Conservation (phyloP, 2,797 vertebrate genomes). For the Myiothlypis coronata region DNA sequence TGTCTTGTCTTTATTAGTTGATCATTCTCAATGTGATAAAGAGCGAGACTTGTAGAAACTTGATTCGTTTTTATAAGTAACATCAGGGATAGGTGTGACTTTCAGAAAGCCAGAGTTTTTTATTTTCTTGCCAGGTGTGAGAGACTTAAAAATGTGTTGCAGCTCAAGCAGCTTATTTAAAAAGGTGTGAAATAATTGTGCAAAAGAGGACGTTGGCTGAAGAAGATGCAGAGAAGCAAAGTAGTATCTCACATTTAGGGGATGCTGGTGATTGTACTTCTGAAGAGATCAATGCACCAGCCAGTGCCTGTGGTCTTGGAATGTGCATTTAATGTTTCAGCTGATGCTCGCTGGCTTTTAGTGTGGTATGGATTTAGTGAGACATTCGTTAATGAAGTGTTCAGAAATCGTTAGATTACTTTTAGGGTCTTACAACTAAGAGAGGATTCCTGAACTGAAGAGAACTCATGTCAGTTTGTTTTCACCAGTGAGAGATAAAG, state of each 20-base stretch:
- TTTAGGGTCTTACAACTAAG: neutral
- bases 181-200: conserved; percentile 5
- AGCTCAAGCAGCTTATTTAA: neutral
- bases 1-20: conserved; percentile 25
- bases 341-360: neutral
- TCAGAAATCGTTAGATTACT: neutral
- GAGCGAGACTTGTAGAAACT: neutral
- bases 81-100: neutral
- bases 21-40: conserved; percentile 7
- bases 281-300: neutral
- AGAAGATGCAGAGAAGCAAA: neutral
- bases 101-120: neutral
- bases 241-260: neutral
- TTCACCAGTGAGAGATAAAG: neutral
- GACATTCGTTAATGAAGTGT: neutral
- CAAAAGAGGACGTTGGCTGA: neutral
- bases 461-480: neutral
- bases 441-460: neutral
- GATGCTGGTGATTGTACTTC: neutral
- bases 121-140: neutral
- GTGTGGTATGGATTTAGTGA: neutral
- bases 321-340: neutral
- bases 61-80: neutral
- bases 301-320: neutral
- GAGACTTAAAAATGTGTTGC: neutral